phyloP scores from a whole-genome alignment of 2,888 invertebrate species.

The Perithous albicinctus region DNA sequence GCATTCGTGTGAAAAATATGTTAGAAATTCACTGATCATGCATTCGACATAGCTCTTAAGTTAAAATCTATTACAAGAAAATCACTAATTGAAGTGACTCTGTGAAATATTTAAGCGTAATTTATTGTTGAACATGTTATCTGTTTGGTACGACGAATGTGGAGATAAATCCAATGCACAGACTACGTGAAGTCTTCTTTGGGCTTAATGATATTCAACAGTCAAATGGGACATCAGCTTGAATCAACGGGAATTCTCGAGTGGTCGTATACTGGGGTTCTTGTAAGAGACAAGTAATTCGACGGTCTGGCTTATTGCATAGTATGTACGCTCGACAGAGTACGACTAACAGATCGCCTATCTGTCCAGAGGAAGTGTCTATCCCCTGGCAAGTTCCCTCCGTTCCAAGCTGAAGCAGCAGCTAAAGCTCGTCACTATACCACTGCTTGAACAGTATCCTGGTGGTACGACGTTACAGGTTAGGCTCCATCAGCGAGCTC shows the following conservation, averaged over 20 bases:
- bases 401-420: conserved; percentile 30
- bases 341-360: conserved; percentile 36
- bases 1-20: too few species aligned
- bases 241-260: conserved; percentile 22
- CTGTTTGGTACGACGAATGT: not conserved
- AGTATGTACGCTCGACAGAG: conserved; percentile 24
- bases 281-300: conserved; percentile 38
- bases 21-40: too few species aligned
- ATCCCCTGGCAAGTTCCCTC: conserved; percentile 35
- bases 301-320: conserved; percentile 40
- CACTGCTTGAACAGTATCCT: conserved; percentile 38
- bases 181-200: conserved; percentile 22
- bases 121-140: not conserved
- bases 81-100: not conserved
- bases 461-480: conserved; percentile 17
- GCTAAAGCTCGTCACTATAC: conserved; percentile 33
- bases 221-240: conserved; percentile 13
- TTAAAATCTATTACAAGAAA: too few species aligned
- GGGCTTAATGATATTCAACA: conserved; percentile 35
- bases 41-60: too few species aligned
- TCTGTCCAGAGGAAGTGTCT: conserved; percentile 47
- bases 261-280: conserved; percentile 32
- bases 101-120: not conserved
- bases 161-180: not conserved
- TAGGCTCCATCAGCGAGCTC: conserved; percentile 32